Conservation (phyloP, 2,113 vertebrate genomes). For the Apaloderma vittatum region DNA sequence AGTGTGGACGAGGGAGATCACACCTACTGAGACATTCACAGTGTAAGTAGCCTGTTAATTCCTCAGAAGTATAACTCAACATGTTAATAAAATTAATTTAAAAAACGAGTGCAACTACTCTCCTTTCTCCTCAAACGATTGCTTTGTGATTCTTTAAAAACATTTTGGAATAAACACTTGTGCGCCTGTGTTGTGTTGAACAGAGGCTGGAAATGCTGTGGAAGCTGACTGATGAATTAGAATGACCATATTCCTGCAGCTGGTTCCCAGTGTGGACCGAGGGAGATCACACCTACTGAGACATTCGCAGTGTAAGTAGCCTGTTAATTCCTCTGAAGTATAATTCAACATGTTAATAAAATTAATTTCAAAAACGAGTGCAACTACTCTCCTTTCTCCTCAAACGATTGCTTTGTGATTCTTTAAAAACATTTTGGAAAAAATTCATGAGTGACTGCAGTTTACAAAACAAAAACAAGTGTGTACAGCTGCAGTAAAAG, state of each 20-base stretch:
- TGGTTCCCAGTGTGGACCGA: neutral
- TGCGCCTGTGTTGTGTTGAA: neutral
- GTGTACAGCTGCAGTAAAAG: neutral
- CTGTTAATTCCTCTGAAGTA: neutral
- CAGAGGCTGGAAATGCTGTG: neutral
- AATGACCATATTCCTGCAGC: neutral
- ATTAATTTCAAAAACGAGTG: neutral
- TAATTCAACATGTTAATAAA: neutral
- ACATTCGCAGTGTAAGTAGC: neutral
- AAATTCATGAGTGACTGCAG: neutral
- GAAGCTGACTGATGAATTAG: neutral
- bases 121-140: neutral
- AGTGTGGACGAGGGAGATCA: neutral
- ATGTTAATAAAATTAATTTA: neutral
- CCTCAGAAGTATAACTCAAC: neutral
- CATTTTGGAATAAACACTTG: neutral
- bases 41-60: neutral
- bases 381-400: neutral
- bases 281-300: neutral
- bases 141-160: neutral
- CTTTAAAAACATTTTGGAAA: neutral
- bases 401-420: neutral
- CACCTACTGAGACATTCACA: neutral
- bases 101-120: neutral
- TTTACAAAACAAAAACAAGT: neutral